A percentile compares a stretch with the other conserved stretches of the same genome.
Evolutionary conservation across 2,113 vertebrate species (phyloP).

Genomic region (Heterocephalus glaber): DNA sequence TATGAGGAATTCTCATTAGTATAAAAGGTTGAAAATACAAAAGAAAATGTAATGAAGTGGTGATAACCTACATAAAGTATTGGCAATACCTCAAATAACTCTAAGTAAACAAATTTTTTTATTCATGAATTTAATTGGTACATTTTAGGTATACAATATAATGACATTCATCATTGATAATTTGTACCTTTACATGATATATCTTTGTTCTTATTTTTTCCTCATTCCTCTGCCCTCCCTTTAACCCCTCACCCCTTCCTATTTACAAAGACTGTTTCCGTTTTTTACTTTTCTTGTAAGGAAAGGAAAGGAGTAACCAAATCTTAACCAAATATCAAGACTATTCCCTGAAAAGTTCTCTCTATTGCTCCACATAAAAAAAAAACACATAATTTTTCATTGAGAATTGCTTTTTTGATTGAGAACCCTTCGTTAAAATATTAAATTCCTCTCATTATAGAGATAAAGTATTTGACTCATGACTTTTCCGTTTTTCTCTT

Average conservation of each 20-base stretch:
- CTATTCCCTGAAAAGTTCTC: background rate
- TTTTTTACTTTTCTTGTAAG: too few relatives aligned
- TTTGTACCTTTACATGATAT: too few relatives aligned
- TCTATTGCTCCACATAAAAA: background rate
- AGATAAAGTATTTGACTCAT: background rate
- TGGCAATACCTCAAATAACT: background rate
- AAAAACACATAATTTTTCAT: background rate
- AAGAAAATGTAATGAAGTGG: background rate
- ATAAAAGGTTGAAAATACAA: conserved; percentile 3
- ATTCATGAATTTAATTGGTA: too few relatives aligned
- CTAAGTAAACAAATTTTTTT: background rate
- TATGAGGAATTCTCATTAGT: conserved; percentile 42
- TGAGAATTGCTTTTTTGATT: background rate
- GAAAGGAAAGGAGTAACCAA: background rate
- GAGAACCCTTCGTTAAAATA: background rate
- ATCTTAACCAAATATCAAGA: background rate
- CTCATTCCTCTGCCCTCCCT: too few relatives aligned
- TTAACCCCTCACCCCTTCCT: too few relatives aligned
- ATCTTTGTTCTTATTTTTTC: too few relatives aligned
- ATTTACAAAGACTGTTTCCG: too few relatives aligned
- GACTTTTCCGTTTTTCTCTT: background rate
- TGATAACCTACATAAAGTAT: background rate
- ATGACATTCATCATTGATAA: too few relatives aligned
- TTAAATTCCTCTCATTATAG: background rate
- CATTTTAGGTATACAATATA: too few relatives aligned